Evolutionary conservation across 1,140 invertebrate genomes (phyloP).

Genomic region (Saccostrea echinata): DNA sequence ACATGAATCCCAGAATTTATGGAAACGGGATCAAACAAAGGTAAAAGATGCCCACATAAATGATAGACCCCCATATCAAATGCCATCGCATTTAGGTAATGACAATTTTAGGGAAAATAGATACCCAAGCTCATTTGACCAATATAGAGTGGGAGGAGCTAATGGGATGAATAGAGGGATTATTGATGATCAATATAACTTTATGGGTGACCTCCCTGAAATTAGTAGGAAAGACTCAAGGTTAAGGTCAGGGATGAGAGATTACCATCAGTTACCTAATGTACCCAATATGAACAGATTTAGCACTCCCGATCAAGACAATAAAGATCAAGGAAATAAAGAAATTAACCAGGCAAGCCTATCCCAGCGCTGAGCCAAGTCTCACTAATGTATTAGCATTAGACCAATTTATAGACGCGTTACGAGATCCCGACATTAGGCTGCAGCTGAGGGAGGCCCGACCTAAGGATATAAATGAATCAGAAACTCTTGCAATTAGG

Average conservation of each 20-base stretch:
- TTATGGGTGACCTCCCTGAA: too few relatives aligned
- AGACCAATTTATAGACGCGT: constrained; percentile 44
- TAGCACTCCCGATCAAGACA: not conserved
- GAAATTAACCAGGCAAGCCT: constrained; percentile 37
- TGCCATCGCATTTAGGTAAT: too few relatives aligned
- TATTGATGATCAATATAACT: too few relatives aligned
- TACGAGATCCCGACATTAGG: constrained; percentile 45
- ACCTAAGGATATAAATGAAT: constrained; percentile 45
- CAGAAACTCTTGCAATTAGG: constrained; percentile 41
- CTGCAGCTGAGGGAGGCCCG: constrained; percentile 40
- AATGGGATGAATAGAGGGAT: too few relatives aligned
- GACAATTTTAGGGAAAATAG: not conserved
- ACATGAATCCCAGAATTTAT: constrained; percentile 22
- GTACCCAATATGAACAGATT: constrained; percentile 13
- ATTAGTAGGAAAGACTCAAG: too few relatives aligned
- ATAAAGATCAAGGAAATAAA: constrained; percentile 33
- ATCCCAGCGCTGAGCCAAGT: constrained; percentile 42
- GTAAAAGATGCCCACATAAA: too few relatives aligned
- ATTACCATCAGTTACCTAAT: not conserved
- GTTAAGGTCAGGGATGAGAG: not conserved
- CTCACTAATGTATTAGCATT: constrained; percentile 43
- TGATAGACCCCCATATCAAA: too few relatives aligned
- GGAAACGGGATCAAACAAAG: not conserved
- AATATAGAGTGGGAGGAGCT: not conserved
- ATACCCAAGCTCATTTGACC: not conserved